Base-by-base conservation (phyloP, 2,113 vertebrate species). In the Oreamnos americanus region DNA sequence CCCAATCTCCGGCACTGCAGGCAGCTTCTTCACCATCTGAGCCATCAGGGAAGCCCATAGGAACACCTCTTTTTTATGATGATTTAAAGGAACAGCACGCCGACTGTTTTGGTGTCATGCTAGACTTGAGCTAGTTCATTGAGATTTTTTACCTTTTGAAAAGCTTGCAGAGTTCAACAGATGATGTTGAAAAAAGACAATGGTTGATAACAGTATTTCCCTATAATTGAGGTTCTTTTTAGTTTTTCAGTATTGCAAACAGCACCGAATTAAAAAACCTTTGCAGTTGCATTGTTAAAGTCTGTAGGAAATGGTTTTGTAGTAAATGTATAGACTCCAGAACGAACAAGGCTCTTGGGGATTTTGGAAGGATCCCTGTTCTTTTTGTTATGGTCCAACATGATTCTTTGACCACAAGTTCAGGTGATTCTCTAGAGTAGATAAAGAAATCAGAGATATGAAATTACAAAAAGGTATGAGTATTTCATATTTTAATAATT, bases 91-190 rank as follows among this genome's bases (percentile, higher is more conserved):
- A 91, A 47, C 26, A 53, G 5, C 74, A 76, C 25, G 45, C 3
- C 3, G 12, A 51, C 21, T 90, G 9, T 53, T 79, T 6, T 26
- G 26, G 7, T 45, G 45, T 45, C 45, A 45, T 45, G 45, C 45
- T 45, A 45, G 45, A 45, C 33, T 39, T 92, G 60, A 58, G 49
- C 26, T 67, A 67, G 33, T 90, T 87, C 11, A 39, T 21, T 36
- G 57, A 91, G 47, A 71, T 91, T 96, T 95, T 91, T 93, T 88
- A 84, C 74, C 57, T 88, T 93, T 97, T 84, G 15, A 43, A 90
- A 95, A 93, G 57, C n/a, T 47, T 89, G 6, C 19, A 84, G 39
- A 45, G 78, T 81, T 81, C 45, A 21, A 25, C 45, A 9, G 57
- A 57, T 23, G 39, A 14, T 78, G 14, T 89, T 81, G 45, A 97